Conservation (phyloP, 2,888 invertebrate species). For the Anagyrus pseudococci region DNA sequence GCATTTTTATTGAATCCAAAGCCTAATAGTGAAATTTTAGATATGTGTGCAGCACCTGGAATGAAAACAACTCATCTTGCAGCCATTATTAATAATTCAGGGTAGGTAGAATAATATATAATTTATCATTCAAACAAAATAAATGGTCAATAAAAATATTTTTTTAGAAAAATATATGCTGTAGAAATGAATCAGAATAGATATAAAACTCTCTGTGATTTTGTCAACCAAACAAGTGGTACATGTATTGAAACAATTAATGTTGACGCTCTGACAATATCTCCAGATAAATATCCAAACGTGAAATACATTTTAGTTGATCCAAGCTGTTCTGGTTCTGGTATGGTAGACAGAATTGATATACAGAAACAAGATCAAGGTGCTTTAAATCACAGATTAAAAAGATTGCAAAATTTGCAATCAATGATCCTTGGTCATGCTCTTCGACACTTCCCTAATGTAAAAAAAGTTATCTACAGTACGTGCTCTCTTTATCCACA, state of each 20-base stretch:
- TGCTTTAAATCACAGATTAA: slow-evolving; percentile 66
- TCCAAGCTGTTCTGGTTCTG: slow-evolving; percentile 95
- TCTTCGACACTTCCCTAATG: slow-evolving; percentile 81
- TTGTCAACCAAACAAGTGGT: slow-evolving; percentile 71
- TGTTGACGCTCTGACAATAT: slow-evolving; percentile 76
- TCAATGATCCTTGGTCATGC: slow-evolving; percentile 86
- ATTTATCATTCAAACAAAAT: not conserved
- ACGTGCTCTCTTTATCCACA: slow-evolving; percentile 91
- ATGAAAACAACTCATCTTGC: slow-evolving; percentile 94
- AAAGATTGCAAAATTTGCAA: slow-evolving; percentile 79
- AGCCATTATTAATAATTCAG: slow-evolving; percentile 78
- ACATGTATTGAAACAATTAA: slow-evolving; percentile 73
- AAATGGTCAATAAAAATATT: not conserved
- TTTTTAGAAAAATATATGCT: slow-evolving; percentile 76
- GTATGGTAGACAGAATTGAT: slow-evolving; percentile 68
- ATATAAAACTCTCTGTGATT: slow-evolving; percentile 70
- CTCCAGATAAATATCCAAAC: slow-evolving; percentile 68
- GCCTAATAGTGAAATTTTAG: slow-evolving; percentile 77
- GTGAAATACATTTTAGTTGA: slow-evolving; percentile 94
- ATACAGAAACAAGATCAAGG: slow-evolving; percentile 63
- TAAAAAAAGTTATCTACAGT: slow-evolving; percentile 89
- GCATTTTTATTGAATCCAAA: slow-evolving; percentile 79
- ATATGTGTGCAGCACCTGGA: slow-evolving; percentile 98
- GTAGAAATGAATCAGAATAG: slow-evolving; percentile 78
- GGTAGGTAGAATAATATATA: slow-evolving; percentile 59